Evolutionary conservation across 2,888 invertebrate genomes (phyloP).

Genomic region (Theristus sp.): DNA sequence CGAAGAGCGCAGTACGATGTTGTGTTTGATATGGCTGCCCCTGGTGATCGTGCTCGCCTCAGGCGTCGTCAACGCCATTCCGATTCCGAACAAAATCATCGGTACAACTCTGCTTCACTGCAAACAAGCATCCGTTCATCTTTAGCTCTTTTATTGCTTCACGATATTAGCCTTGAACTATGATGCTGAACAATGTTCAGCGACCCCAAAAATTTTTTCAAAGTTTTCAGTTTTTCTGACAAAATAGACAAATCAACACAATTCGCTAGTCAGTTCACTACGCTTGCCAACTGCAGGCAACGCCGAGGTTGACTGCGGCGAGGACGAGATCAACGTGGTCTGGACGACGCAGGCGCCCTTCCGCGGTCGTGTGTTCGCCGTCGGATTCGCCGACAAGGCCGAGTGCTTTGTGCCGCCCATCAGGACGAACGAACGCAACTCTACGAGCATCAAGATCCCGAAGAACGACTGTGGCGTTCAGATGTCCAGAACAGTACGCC

Average conservation of each 20-base stretch:
- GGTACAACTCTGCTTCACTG: too few relatives aligned
- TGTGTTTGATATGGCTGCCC: background rate
- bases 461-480: conserved; percentile 23
- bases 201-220: too few relatives aligned
- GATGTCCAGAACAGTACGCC: conserved; percentile 17
- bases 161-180: background rate
- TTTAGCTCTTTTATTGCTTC: background rate
- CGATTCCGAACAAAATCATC: conserved; percentile 18
- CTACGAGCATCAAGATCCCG: conserved; percentile 20
- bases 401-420: background rate
- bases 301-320: conserved; percentile 26
- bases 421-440: conserved; percentile 18
- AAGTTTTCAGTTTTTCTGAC: too few relatives aligned
- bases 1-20: too few relatives aligned
- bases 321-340: conserved; percentile 23
- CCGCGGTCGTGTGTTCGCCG: conserved; percentile 12
- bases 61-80: conserved; percentile 9
- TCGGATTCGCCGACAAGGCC: conserved; percentile 6
- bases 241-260: too few relatives aligned
- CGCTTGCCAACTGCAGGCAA: too few relatives aligned
- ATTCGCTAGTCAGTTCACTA: too few relatives aligned
- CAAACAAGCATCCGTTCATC: too few relatives aligned
- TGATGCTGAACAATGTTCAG: too few relatives aligned
- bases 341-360: conserved; percentile 19
- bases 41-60: background rate